These are phyloP conservation scores for Octomys mimax DNA, from an alignment of 2,797 vertebrate species.

Conservation along the genomic window DNA sequence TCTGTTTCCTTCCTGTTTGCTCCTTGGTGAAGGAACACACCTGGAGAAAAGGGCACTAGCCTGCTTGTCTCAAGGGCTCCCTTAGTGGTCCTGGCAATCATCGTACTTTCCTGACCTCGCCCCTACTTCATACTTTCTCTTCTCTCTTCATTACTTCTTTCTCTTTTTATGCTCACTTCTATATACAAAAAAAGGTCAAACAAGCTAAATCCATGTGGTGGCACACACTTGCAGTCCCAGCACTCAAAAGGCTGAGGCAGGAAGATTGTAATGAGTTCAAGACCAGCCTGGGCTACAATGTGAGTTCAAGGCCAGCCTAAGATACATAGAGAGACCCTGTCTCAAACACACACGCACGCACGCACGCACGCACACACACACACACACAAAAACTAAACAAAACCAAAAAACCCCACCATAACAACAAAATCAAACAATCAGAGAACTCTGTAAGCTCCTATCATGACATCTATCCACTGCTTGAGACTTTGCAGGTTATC, in stretches of 20 bases:
- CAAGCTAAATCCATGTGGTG: too few relatives aligned
- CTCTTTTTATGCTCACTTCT: not conserved
- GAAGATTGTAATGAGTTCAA: too few relatives aligned
- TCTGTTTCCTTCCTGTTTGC: not conserved
- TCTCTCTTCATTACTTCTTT: not conserved
- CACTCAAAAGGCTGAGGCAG: too few relatives aligned
- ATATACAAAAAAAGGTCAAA: not conserved
- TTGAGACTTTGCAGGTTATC: not conserved
- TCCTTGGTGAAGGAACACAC: not conserved
- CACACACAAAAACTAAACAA: too few relatives aligned
- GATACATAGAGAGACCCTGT: too few relatives aligned
- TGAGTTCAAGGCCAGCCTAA: too few relatives aligned
- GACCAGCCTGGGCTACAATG: too few relatives aligned
- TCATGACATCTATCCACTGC: not conserved
- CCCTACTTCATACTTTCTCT: not conserved
- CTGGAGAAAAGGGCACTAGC: not conserved
- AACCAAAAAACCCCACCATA: too few relatives aligned
- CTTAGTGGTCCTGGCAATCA: not conserved
- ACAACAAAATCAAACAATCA: not conserved
- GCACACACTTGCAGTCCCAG: too few relatives aligned
- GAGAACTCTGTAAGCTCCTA: not conserved
- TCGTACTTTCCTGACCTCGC: not conserved
- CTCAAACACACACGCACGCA: too few relatives aligned
- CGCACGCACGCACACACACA: too few relatives aligned
- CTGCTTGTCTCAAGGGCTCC: conserved; percentile 3